Base-by-base conservation (phyloP, 2,888 invertebrate species). In the Temnothorax unifasciatus region DNA sequence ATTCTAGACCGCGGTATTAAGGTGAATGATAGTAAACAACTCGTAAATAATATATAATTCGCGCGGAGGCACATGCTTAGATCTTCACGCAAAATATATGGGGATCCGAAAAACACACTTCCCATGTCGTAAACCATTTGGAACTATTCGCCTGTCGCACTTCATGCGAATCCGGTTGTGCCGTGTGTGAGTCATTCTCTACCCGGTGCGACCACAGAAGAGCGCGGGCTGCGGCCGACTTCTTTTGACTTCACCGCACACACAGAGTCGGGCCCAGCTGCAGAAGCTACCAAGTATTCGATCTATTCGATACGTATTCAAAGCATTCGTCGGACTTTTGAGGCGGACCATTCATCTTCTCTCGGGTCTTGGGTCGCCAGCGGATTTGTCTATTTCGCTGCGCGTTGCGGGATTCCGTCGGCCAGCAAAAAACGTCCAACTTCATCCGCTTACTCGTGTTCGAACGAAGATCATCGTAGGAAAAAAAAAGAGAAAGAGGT, bases 241-340 rank as follows among this genome's bases (percentile, higher is more conserved):
- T 81, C 79, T 81, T 81, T 79, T 47, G 21, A 79, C 73, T 81
- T 81, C 73, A 21, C n/a, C 59, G 15, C 21, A 9, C 29, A 34
- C 59, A 8, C 64, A 9, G 8, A 15, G 8, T 25, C 73, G 71
- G 18, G 18, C 54, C 54, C 66, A 59, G 52, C 71, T 69, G 57
- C 21, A 47, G 47, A 68, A 66, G 47, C 59, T 47, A 57, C 34
- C 11, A 54, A 73, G 47, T 59, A 81, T 81, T 21, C 79, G 59
- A 73, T 61, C 79, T 81, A 81, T 81, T 77, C 44, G 77, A 54
- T 54, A 69, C n/a, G 68, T 77, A 77, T 77, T 77, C 77, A 38
- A 77, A 54, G 69, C 41, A 77, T 77, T 54, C 73, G 73, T 6
- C 54, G 18, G 59, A 38, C 9, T 18, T 68, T 68, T 18, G 3